Evolutionary conservation across 2,797 vertebrate species (phyloP).

Genomic region (Liparis tanakae): DNA sequence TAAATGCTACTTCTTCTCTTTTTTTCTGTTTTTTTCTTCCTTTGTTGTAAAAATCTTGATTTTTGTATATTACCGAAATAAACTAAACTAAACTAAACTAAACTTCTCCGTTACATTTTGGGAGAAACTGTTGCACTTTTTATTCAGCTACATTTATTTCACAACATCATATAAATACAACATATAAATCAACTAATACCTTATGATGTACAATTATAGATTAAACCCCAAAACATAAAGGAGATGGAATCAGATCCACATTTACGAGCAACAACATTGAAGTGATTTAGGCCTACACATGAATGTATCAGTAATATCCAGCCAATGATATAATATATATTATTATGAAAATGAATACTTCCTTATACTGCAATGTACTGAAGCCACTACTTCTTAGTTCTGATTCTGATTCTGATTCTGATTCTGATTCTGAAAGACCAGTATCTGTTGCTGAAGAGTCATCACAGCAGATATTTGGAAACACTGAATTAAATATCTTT

Average conservation of each 20-base stretch:
- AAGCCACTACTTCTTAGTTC: too few relatives aligned
- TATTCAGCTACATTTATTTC: background rate
- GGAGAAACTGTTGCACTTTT: background rate
- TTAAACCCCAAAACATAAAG: background rate
- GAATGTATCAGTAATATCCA: background rate
- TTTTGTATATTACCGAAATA: too few relatives aligned
- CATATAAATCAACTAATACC: background rate
- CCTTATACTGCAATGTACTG: too few relatives aligned
- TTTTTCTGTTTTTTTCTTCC: too few relatives aligned
- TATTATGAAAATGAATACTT: too few relatives aligned
- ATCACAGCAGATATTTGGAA: too few relatives aligned
- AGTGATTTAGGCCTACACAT: background rate
- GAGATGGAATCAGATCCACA: background rate
- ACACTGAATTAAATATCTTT: too few relatives aligned
- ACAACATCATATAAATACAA: background rate
- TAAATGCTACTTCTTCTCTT: background rate
- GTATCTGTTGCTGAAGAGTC: too few relatives aligned
- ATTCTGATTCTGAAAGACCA: too few relatives aligned
- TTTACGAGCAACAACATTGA: background rate
- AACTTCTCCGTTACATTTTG: background rate
- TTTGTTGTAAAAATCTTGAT: too few relatives aligned
- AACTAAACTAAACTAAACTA: too few relatives aligned
- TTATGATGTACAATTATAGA: background rate
- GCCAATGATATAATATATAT: background rate
- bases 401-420: too few relatives aligned